Percentiles rank a stretch among this genome's conserved stretches.
Conservation (phyloP, 53 echinoderm and acorn worm species). For the Crossaster papposus region DNA sequence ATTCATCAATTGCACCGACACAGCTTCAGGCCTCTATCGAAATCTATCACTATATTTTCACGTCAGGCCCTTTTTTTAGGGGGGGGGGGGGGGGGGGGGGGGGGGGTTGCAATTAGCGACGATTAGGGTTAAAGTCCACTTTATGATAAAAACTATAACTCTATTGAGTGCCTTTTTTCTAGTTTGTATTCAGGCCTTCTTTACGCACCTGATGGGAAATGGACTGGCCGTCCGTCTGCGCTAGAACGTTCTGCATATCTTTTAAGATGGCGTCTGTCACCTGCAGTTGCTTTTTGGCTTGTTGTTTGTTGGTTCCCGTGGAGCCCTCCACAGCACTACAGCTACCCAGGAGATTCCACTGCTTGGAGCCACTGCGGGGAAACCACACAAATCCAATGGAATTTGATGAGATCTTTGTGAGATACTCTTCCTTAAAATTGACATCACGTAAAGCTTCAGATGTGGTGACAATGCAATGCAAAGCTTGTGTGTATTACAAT, state of each 20-base stretch:
- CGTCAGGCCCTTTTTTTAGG: no score
- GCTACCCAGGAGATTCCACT: constrained; percentile 54
- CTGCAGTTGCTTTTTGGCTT: constrained; percentile 49
- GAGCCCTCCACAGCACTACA: constrained; percentile 51
- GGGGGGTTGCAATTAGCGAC: no score
- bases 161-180: no score
- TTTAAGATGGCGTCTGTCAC: constrained; percentile 65
- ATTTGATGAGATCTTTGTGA: background rate
- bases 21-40: no score
- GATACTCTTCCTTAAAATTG: background rate
- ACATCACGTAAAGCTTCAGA: background rate
- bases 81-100: no score
- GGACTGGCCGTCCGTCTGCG: constrained; percentile 81
- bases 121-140: no score
- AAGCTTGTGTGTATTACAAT: no score
- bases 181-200: no score
- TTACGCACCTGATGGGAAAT: constrained; percentile 83
- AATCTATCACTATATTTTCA: no score
- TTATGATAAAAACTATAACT: no score
- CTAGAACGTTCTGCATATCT: constrained; percentile 77
- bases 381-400: background rate
- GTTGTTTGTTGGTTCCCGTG: constrained; percentile 46
- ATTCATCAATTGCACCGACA: no score
- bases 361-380: constrained; percentile 33
- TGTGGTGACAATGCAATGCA: no score